Conservation (phyloP, 37 sponge, comb jelly and placozoan species). For the Bolinopsis microptera region DNA sequence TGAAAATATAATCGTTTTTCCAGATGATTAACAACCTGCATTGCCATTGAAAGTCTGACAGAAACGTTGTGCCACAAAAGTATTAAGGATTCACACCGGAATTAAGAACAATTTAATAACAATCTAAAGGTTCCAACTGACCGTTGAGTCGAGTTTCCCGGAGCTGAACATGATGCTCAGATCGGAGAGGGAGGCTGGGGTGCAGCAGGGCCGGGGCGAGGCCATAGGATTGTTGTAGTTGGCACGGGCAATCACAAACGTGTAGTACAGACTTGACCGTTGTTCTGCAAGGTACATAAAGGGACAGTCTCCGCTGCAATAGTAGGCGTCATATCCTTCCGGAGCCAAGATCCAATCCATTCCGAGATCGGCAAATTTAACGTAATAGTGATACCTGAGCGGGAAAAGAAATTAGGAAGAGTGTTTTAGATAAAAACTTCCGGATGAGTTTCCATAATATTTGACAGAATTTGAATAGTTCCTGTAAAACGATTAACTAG, state of each 20-base stretch:
- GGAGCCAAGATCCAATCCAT: slow-evolving; percentile 60
- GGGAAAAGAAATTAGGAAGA: background rate
- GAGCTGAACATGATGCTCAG: slow-evolving; percentile 65
- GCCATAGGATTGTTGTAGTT: slow-evolving; percentile 65
- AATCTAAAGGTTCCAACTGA: background rate
- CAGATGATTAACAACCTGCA: background rate
- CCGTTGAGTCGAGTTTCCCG: slow-evolving; percentile 34
- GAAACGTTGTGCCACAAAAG: background rate
- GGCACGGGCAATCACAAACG: slow-evolving; percentile 65
- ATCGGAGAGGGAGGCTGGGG: slow-evolving; percentile 1
- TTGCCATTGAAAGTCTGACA: background rate
- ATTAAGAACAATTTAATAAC: background rate
- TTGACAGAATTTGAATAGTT: no score
- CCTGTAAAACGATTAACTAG: no score
- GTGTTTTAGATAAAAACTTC: no score
- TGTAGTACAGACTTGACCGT: slow-evolving; percentile 49
- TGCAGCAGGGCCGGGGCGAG: slow-evolving; percentile 59
- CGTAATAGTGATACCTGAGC: slow-evolving; percentile 38
- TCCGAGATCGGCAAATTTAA: slow-evolving; percentile 44
- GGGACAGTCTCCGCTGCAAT: slow-evolving; percentile 60
- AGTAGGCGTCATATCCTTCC: slow-evolving; percentile 52
- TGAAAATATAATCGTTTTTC: background rate
- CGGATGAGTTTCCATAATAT: no score
- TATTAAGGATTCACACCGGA: background rate
- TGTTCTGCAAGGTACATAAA: slow-evolving; percentile 62